These are phyloP conservation scores for Argentina silus DNA, from an alignment of 2,797 vertebrate genomes.

Conservation along the genomic window DNA sequence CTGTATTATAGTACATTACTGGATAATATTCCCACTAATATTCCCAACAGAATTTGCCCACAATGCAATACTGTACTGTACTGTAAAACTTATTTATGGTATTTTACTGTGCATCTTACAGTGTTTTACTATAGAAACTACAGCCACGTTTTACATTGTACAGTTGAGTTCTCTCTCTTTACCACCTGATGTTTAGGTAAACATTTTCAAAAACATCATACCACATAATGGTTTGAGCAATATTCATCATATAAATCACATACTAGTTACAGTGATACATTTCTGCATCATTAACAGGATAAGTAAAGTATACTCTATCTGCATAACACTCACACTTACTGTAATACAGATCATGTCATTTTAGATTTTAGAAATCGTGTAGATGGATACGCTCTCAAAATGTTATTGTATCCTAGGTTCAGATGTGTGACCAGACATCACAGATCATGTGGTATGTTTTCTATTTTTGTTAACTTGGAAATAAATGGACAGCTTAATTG, in stretches of 20 bases:
- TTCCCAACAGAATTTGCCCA: no score
- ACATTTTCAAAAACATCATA: no score
- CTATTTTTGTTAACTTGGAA: background rate
- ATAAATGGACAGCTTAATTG: background rate
- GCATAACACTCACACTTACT: background rate
- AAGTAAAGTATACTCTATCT: no score
- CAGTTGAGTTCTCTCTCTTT: no score
- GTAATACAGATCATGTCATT: no score
- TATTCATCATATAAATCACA: background rate
- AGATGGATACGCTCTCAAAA: background rate
- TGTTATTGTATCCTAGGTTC: background rate
- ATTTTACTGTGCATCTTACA: no score
- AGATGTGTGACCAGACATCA: background rate
- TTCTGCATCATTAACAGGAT: background rate
- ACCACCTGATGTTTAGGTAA: no score
- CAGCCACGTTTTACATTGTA: no score
- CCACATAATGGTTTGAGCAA: background rate
- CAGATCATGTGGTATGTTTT: background rate
- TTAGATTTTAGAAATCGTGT: background rate
- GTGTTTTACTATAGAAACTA: no score
- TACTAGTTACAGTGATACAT: slow-evolving; percentile 3
- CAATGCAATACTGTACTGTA: no score
- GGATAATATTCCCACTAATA: no score
- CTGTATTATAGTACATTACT: no score
- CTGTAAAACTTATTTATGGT: background rate